These are phyloP conservation scores for Triplophysa yarkandensis DNA, from an alignment of 2,797 vertebrate genomes.

Conservation along the genomic window DNA sequence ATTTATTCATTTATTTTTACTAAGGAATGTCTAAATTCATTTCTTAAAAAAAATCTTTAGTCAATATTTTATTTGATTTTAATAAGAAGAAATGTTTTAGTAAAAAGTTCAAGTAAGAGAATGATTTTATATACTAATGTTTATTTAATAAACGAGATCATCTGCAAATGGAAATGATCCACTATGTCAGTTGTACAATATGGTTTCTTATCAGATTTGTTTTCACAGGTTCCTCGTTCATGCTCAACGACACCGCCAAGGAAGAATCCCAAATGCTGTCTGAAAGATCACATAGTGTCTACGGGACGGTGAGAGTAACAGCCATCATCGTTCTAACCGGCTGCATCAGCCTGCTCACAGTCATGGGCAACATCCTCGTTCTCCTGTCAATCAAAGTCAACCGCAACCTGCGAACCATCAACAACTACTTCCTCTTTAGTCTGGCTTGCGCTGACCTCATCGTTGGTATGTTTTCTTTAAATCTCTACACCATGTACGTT, in stretches of 20 bases:
- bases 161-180: no score
- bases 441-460: slow-evolving; percentile 86
- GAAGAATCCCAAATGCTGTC: slow-evolving; percentile 63
- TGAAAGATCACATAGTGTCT: slow-evolving; percentile 57
- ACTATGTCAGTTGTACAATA: no score
- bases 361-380: slow-evolving; percentile 87
- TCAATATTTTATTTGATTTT: no score
- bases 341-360: slow-evolving; percentile 83
- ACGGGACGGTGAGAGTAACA: slow-evolving; percentile 75
- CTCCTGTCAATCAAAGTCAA: slow-evolving; percentile 91
- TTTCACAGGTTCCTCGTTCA: slow-evolving; percentile 22
- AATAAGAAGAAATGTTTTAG: no score
- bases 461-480: slow-evolving; percentile 86
- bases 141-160: no score
- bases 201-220: neutral
- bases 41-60: no score
- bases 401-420: slow-evolving; percentile 84
- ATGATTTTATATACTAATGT: no score
- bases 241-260: slow-evolving; percentile 42
- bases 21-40: no score
- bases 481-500: slow-evolving; percentile 83
- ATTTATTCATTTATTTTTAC: no score
- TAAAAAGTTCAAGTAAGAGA: no score
- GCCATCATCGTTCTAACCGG: slow-evolving; percentile 77
- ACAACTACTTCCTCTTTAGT: slow-evolving; percentile 93